phyloP scores from a whole-genome alignment of 2,888 invertebrate species.

The Galerucella pusilla region DNA sequence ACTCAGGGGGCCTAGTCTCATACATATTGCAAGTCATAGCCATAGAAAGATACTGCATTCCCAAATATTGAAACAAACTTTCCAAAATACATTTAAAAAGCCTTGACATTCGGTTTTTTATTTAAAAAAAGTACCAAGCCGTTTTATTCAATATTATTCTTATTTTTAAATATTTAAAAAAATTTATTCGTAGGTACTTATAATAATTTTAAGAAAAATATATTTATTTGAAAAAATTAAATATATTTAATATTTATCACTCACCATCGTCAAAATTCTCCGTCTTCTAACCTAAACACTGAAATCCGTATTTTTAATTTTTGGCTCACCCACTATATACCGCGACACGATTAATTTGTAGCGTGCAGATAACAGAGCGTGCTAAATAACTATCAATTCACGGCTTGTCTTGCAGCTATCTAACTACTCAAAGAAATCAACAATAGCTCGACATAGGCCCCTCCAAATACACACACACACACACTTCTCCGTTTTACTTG shows the following conservation, averaged over 20 bases:
- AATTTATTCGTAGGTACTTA: no score
- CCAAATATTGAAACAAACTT: no score
- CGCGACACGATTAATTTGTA: constrained; percentile 24
- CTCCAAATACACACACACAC: constrained; percentile 40
- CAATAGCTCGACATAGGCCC: constrained; percentile 52
- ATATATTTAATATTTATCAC: background rate
- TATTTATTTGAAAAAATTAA: no score
- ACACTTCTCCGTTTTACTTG: constrained; percentile 16
- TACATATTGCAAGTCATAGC: no score
- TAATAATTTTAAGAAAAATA: no score
- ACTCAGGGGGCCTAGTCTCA: no score
- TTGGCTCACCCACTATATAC: constrained; percentile 47
- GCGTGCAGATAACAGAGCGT: constrained; percentile 34
- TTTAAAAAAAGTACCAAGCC: no score
- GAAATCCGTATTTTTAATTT: constrained; percentile 32
- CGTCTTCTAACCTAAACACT: constrained; percentile 25
- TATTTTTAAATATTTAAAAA: no score
- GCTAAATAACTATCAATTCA: constrained; percentile 43
- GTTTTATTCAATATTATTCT: no score
- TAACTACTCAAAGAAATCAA: constrained; percentile 51
- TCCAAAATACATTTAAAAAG: no score
- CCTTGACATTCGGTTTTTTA: no score
- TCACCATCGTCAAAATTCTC: constrained; percentile 41
- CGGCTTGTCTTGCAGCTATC: constrained; percentile 45
- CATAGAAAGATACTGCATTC: no score